Base-by-base conservation (phyloP, 1,140 invertebrate genomes). In the Achroia grisella region DNA sequence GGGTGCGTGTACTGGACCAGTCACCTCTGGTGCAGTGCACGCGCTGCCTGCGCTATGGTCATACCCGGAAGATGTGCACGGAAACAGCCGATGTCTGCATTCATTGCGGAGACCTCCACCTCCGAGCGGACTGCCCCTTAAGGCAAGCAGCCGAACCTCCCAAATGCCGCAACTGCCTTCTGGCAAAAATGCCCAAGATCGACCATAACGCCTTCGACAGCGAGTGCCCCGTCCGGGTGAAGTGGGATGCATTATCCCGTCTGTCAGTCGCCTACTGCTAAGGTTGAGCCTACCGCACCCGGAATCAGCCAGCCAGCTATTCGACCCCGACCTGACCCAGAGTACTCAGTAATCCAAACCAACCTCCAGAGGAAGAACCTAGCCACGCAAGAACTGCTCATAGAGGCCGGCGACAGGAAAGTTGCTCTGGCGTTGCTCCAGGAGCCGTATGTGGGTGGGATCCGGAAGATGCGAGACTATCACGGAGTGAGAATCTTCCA, bases 381-480 rank as follows among this genome's bases (percentile, higher is more conserved):
- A 1, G 39, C 39, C 2, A 40, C 39, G 9, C 8, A 40, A 2
- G 39, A 40, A 12, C 39, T 40, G 3, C 10, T 4, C 3, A 4
- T 5, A 2, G 31, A 32, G 31, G 31, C 31, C 4, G 11, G 2
- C 4, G 11, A n/a, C 3, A 4, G 31, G 3, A 13, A 28, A n/a
- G 8, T 37, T 6, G 5, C 17, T 1, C 4, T 51, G 6, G 39
- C 40, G 1, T 23, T 52, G 0, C 8, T 47, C 10, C 44, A 52
- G 30, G 50, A 52, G 10, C 49, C 49, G 1, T 52, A 52, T 13
- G 43, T 52, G 11, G 43, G 37, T 1, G n/a, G 1, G 33, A 14
- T 10, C 2, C 10, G 29, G 6, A 5, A 8, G 1, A 34, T 47
- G 37, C 32, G 13, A 13, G 10, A 8, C 29, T n/a, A 40, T 9